Base-by-base conservation (phyloP, 2,797 vertebrate genomes). In the Schizothorax lantsangensis region DNA sequence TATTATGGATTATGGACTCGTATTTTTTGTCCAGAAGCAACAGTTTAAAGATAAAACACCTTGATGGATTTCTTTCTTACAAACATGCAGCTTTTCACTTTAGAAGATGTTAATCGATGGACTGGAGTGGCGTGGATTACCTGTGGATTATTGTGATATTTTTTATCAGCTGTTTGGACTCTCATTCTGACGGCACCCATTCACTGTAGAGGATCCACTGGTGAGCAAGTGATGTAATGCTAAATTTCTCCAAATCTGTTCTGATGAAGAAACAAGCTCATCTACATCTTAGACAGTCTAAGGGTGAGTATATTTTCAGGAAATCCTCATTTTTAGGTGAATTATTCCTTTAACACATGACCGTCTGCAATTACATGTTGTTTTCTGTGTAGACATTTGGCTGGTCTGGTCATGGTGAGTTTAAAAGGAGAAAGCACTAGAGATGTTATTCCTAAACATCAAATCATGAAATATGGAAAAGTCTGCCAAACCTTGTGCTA, bases 391-490 rank as follows among this genome's bases (percentile, higher is more conserved):
- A 78, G 49, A 36, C 17, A n/a, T 21, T 23, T 4, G 6, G 21
- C 36, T 40, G 47, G 43, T 73, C 36, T 40, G 47, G 43, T 73
- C 71, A 12, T 33, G 47, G 43, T 12, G 5, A 54, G 30, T 77
- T 77, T 36, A 14, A 57, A 33, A 21, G 9, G 73, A 52, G 33
- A 57, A 78, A 38, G 52, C 10, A 23, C 19, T 78, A n/a, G 75
- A 59, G 52, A 79, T 59, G 1, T 79, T 79, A 59, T 59, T 59
- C 33, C 52, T 79, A 79, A 40, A 79, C 21, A 59, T 57, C 6
- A 30, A 30, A 14, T 5, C 26, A 30, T 30, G 30, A 15, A 69
- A 38, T 10, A 69, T 38, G 7, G 21, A 79, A 77, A 54, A 54
- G 17, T 36, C 26, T 36, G 47, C 47, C 30, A 77, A 52, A n/a